These are phyloP conservation scores for Sebastolobus altivelis DNA, from an alignment of 2,797 vertebrate genomes.

Conservation along the genomic window DNA sequence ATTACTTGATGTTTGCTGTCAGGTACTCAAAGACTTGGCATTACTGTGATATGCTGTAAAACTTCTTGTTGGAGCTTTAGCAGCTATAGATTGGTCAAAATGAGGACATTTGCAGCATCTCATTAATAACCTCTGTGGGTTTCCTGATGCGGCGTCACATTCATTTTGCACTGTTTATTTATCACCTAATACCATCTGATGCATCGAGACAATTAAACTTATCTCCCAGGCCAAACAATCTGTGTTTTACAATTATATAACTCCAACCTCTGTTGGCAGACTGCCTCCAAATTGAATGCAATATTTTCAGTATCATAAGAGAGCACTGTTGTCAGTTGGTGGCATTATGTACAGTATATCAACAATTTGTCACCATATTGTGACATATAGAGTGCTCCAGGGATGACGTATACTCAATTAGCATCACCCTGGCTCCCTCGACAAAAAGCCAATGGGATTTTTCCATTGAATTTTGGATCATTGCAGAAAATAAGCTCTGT, in stretches of 20 bases:
- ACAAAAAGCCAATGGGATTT: not conserved
- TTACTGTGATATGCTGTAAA: conserved; percentile 4
- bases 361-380: conserved; percentile 3
- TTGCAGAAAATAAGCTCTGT: not conserved
- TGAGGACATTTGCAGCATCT: conserved; percentile 24
- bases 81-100: conserved; percentile 35
- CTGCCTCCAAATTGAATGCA: not conserved
- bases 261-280: not conserved
- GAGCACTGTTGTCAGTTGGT: not conserved
- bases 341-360: not conserved
- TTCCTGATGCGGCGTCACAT: not conserved
- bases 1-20: conserved; percentile 11
- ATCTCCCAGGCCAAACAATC: conserved; percentile 16
- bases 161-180: conserved; percentile 13
- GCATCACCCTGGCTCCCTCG: not conserved
- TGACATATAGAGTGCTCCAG: not conserved
- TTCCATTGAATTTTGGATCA: not conserved
- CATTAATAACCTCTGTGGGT: conserved; percentile 26
- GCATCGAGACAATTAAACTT: conserved; percentile 25
- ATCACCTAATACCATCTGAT: conserved; percentile 20
- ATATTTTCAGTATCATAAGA: not conserved
- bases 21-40: conserved; percentile 12
- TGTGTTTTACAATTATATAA: conserved; percentile 9
- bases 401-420: not conserved
- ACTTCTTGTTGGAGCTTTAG: not conserved